A percentile compares a stretch with the other conserved stretches of the same genome.
These are phyloP conservation scores for Corythoichthys intestinalis DNA, from an alignment of 2,113 vertebrate species.

Conservation along the genomic window DNA sequence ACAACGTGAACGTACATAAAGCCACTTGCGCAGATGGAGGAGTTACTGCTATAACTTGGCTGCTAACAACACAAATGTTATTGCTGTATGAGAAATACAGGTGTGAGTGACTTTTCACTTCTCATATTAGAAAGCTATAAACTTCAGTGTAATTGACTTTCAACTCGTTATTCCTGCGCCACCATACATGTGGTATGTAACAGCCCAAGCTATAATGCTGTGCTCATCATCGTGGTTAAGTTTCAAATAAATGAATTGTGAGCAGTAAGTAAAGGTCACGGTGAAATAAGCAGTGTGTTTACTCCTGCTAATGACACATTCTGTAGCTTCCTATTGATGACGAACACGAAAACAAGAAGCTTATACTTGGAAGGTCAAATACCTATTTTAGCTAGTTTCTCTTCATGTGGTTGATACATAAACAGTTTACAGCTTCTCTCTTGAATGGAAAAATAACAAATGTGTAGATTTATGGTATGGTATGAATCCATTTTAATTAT, in stretches of 20 bases:
- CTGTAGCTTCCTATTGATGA: constrained; percentile 35
- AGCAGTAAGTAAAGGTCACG: constrained; percentile 48
- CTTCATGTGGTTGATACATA: constrained; percentile 49
- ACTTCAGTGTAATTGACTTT: neutral
- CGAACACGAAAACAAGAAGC: constrained; percentile 42
- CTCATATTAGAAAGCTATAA: constrained; percentile 1
- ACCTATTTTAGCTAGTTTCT: constrained; percentile 55
- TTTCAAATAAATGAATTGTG: constrained; percentile 22
- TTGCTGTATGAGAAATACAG: neutral
- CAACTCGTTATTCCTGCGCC: neutral
- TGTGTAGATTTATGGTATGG: neutral
- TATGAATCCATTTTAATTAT: neutral
- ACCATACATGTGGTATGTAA: neutral
- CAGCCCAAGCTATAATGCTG: neutral
- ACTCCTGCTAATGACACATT: constrained; percentile 46
- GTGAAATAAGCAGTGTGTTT: constrained; percentile 35
- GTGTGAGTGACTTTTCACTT: constrained; percentile 4
- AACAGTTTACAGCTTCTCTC: constrained; percentile 47
- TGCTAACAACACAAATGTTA: neutral
- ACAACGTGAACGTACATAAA: constrained; percentile 6
- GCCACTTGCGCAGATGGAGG: constrained; percentile 1
- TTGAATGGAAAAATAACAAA: constrained; percentile 35
- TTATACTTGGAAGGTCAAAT: constrained; percentile 60
- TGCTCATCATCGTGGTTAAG: constrained; percentile 19
- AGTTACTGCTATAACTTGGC: neutral